Conservation (phyloP, 2,888 invertebrate species). For the Stramonita haemastoma region DNA sequence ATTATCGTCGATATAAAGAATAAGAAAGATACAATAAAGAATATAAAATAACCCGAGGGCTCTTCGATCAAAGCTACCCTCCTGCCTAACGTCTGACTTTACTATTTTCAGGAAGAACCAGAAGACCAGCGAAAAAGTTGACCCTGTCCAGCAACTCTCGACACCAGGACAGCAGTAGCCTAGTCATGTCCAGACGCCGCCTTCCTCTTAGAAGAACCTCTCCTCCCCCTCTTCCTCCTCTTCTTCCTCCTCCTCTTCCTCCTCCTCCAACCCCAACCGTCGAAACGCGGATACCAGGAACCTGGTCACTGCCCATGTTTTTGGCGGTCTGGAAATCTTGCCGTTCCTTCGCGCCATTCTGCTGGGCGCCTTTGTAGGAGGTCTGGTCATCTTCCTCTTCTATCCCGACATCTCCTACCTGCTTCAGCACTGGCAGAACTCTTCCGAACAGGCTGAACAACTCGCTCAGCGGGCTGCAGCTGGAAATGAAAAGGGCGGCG, state of each 20-base stretch:
- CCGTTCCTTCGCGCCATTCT: constrained; percentile 31
- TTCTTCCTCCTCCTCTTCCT: not conserved
- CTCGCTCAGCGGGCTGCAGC: not conserved
- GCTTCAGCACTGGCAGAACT: constrained; percentile 23
- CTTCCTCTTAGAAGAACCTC: not conserved
- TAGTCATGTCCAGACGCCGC: not conserved
- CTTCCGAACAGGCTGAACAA: not conserved
- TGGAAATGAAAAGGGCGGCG: not conserved
- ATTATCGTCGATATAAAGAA: too few species aligned
- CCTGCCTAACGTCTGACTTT: too few species aligned
- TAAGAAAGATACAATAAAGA: too few species aligned
- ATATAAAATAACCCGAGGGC: too few species aligned
- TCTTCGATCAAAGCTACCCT: too few species aligned
- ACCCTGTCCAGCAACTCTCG: not conserved
- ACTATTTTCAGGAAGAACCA: not conserved
- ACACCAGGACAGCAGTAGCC: not conserved
- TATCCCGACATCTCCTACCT: constrained; percentile 48
- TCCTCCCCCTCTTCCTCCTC: not conserved
- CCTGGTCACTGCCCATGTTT: not conserved
- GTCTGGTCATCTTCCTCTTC: constrained; percentile 44
- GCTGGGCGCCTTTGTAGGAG: constrained; percentile 40
- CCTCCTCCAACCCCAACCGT: not conserved
- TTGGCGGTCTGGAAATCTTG: not conserved
- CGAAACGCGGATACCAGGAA: not conserved
- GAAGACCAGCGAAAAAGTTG: not conserved